Evolutionary conservation across 2,797 vertebrate genomes (phyloP).

Genomic region (Poeciliopsis infans): DNA sequence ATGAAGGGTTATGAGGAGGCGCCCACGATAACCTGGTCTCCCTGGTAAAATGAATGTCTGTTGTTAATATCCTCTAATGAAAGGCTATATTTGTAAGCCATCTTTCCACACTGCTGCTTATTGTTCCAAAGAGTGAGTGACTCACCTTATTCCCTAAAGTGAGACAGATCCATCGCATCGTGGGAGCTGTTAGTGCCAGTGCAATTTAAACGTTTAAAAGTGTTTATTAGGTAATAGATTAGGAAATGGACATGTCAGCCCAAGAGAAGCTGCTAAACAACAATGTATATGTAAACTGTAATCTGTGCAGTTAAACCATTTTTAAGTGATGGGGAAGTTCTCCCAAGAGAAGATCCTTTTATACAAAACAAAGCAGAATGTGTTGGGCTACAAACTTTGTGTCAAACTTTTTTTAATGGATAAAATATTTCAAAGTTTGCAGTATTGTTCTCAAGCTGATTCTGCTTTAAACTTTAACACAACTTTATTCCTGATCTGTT

Average conservation of each 20-base stretch:
- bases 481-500: not conserved
- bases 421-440: not conserved
- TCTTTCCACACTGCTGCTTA: slow-evolving; percentile 56
- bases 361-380: not conserved
- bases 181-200: slow-evolving; percentile 21
- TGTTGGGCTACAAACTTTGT: not conserved
- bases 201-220: slow-evolving; percentile 19
- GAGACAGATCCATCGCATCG: slow-evolving; percentile 42
- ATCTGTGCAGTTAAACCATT: not conserved
- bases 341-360: not conserved
- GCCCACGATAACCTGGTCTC: slow-evolving; percentile 57
- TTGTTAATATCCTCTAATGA: slow-evolving; percentile 69
- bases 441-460: not conserved
- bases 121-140: slow-evolving; percentile 60
- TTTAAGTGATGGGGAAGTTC: not conserved
- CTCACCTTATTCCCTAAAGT: slow-evolving; percentile 63
- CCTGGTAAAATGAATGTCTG: slow-evolving; percentile 62
- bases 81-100: slow-evolving; percentile 60
- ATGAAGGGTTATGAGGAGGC: slow-evolving; percentile 69
- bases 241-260: not conserved
- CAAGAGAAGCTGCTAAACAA: not conserved
- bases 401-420: not conserved
- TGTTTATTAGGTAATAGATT: slow-evolving; percentile 25
- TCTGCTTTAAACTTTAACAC: not conserved
- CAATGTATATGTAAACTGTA: not conserved